Base-by-base conservation (phyloP, 2,113 vertebrate genomes). In the Oxygymnocypris stewartii region DNA sequence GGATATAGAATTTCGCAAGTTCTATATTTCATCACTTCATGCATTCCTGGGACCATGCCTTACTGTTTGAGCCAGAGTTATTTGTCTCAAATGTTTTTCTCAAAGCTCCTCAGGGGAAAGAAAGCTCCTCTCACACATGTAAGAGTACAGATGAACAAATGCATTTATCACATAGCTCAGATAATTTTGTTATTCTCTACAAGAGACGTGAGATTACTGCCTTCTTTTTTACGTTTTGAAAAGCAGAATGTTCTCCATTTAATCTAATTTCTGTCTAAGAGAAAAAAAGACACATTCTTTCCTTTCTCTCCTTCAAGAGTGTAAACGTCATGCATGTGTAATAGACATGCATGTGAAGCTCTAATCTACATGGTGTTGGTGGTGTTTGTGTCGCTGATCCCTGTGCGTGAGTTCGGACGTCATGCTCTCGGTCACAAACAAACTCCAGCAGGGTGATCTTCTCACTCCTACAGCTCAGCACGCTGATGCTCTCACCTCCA, bases 401-500 rank as follows among this genome's bases (percentile, higher is more conserved):
- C 44, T 18, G 47, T 54, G 65, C 67, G 49, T 82, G 37, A 69
- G 40, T 67, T 84, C 44, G 18, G 79, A 67, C 79, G 73, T 87
- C 81, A 87, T 76, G 76, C 7, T 5, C 47, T 78, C 49, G 54
- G 44, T 69, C 83, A 81, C 83, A 85, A 76, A 76, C 83, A 88
- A 51, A 77, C 78, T 57, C 69, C 69, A 85, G 84, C 87, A 82
- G 87, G 74, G 79, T 69, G 79, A 88, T 75, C 71, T 88, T 86
- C 84, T 74, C 84, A 85, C 84, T 86, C 71, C 76, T 51, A 79
- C 76, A n/a, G 51, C 65, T 84, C 51, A 79, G 76, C 83, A 81
- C 77, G 61, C 87, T 82, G 83, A 85, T 28, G 69, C 57, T 88
- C 84, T 88, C 87, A 88, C 79, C 87, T 88, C 87, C 87, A 82